Evolutionary conservation across 2,113 vertebrate genomes (phyloP).

Genomic region (Gadus macrocephalus): DNA sequence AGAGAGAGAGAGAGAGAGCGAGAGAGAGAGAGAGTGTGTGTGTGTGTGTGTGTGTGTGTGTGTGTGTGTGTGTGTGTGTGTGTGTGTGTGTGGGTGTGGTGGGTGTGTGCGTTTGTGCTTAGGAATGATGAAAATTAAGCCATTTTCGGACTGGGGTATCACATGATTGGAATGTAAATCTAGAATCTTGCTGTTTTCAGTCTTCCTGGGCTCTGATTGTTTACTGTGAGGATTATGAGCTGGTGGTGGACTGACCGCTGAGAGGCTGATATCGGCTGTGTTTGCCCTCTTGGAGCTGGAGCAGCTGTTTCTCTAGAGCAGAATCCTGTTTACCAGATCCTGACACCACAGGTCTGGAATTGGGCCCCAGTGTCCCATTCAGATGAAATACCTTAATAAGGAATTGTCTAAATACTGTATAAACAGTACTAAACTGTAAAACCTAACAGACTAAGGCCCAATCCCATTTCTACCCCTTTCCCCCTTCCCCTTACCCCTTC

Average conservation of each 20-base stretch:
- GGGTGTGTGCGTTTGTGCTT: slow-evolving; percentile 14
- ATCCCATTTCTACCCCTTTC: too few relatives aligned
- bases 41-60: slow-evolving; percentile 4
- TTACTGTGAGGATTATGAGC: slow-evolving; percentile 48
- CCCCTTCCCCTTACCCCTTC: too few relatives aligned
- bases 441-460: too few relatives aligned
- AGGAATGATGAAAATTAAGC: slow-evolving; percentile 40
- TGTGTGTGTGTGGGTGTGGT: slow-evolving; percentile 14
- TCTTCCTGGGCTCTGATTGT: slow-evolving; percentile 32
- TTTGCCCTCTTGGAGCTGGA: slow-evolving; percentile 20
- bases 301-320: slow-evolving; percentile 33
- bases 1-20: too few relatives aligned
- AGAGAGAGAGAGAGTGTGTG: background rate
- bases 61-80: background rate
- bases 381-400: too few relatives aligned
- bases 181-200: slow-evolving; percentile 42
- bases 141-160: slow-evolving; percentile 45
- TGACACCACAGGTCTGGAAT: background rate
- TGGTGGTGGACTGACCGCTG: slow-evolving; percentile 36
- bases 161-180: slow-evolving; percentile 61
- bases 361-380: too few relatives aligned
- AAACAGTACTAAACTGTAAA: too few relatives aligned
- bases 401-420: too few relatives aligned
- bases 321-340: slow-evolving; percentile 33
- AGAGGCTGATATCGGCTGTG: slow-evolving; percentile 33